These are phyloP conservation scores for Ectemnius cavifrons DNA, from an alignment of 2,888 invertebrate species.

Conservation along the genomic window DNA sequence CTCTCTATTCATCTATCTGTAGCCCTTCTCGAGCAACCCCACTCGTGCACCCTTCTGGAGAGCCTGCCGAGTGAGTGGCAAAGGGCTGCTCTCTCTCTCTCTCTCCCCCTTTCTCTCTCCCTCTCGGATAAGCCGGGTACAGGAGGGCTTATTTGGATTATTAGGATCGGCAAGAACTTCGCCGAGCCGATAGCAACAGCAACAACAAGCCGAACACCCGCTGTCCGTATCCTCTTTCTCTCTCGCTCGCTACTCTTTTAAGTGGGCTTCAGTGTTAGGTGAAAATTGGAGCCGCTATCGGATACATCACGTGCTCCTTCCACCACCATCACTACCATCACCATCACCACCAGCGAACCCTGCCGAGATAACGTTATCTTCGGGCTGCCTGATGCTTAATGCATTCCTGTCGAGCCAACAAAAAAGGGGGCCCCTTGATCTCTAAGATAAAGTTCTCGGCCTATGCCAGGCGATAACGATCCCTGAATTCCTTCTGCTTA, in stretches of 20 bases:
- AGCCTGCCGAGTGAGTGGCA: conserved; percentile 33
- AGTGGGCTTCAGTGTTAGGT: conserved; percentile 7
- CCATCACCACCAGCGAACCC: too few relatives aligned
- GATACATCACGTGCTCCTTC: not conserved
- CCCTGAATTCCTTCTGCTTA: too few relatives aligned
- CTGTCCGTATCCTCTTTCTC: not conserved
- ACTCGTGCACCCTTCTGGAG: conserved; percentile 38
- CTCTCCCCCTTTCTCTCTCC: too few relatives aligned
- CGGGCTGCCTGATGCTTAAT: not conserved
- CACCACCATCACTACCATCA: not conserved
- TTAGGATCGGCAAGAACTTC: not conserved
- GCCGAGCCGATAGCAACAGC: not conserved
- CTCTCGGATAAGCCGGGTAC: too few relatives aligned
- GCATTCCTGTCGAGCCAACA: too few relatives aligned
- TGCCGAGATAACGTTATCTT: conserved; percentile 2
- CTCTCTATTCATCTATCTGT: conserved; percentile 48
- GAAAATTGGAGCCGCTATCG: conserved; percentile 9
- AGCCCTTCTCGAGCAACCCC: conserved; percentile 38
- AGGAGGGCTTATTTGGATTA: conserved; percentile 20
- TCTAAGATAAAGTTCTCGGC: too few relatives aligned
- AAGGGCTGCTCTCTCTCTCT: not conserved
- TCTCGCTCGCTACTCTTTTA: not conserved
- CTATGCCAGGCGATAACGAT: too few relatives aligned
- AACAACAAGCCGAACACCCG: not conserved
- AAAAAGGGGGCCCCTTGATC: too few relatives aligned